A percentile compares a stretch with the other conserved stretches of the same genome.
Conservation (phyloP, 1,140 invertebrate species). For the Cardiocondyla obscurior region DNA sequence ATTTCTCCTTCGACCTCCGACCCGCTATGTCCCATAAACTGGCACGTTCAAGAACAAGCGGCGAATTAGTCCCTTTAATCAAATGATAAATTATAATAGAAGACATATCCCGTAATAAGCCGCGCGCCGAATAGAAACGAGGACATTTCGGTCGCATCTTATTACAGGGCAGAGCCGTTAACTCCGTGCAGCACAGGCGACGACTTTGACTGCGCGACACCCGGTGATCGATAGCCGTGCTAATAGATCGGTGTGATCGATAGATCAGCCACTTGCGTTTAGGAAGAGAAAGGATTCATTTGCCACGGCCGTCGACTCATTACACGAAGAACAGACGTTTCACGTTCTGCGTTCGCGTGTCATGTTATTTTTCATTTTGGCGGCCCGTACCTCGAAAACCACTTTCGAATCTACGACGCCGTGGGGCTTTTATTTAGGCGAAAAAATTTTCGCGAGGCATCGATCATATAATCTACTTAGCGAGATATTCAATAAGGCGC, state of each 20-base stretch:
- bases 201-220: conserved; percentile 41
- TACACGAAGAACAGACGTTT: conserved; percentile 2
- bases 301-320: conserved; percentile 52
- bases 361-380: conserved; percentile 6
- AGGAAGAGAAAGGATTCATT: conserved; percentile 63
- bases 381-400: background rate
- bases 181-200: background rate
- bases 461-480: conserved; percentile 16
- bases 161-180: background rate
- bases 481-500: background rate
- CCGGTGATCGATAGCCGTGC: conserved; percentile 68
- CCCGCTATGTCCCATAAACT: conserved; percentile 16
- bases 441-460: background rate
- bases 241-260: conserved; percentile 68
- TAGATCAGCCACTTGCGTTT: conserved; percentile 71
- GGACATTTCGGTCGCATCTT: conserved; percentile 33
- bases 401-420: conserved; percentile 35
- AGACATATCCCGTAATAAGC: conserved; percentile 9
- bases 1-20: conserved; percentile 58
- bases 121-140: background rate
- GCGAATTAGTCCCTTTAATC: background rate
- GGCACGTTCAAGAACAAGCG: background rate
- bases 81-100: conserved; percentile 59
- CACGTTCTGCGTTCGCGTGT: background rate
- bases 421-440: background rate